A percentile compares a stretch with the other conserved stretches of the same genome.
phyloP scores from a whole-genome alignment of 2,113 vertebrate genomes.

The Spea multiplicata region DNA sequence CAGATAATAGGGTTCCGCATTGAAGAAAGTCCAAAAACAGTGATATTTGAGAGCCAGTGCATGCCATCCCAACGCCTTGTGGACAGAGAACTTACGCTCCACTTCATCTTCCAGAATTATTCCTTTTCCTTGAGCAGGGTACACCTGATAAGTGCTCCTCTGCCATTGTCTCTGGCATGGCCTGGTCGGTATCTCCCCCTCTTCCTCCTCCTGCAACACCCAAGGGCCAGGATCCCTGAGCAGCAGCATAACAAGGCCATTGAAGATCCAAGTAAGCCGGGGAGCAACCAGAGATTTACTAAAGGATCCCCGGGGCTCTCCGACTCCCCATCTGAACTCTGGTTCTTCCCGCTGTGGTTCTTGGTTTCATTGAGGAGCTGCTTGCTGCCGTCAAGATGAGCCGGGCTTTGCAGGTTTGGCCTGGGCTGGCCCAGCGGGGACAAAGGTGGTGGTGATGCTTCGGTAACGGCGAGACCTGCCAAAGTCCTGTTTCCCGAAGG shows the following conservation, averaged over 20 bases:
- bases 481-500: neutral
- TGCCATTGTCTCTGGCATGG: conserved; percentile 55
- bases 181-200: conserved; percentile 70
- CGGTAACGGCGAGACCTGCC: neutral
- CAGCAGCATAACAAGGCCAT: conserved; percentile 76
- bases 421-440: conserved; percentile 5
- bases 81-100: neutral
- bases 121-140: conserved; percentile 63
- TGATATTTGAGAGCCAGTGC: neutral
- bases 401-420: conserved; percentile 38
- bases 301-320: conserved; percentile 52
- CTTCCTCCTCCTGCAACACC: conserved; percentile 65
- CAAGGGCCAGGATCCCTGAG: conserved; percentile 61
- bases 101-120: conserved; percentile 28
- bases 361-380: conserved; percentile 75
- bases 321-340: conserved; percentile 49
- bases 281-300: conserved; percentile 68
- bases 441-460: neutral
- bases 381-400: conserved; percentile 66
- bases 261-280: conserved; percentile 63
- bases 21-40: neutral
- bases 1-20: neutral
- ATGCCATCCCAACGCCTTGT: neutral
- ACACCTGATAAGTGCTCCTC: conserved; percentile 68
- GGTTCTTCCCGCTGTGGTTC: conserved; percentile 67